phyloP scores from a whole-genome alignment of 2,888 invertebrate genomes.

The Tinea trinotella region DNA sequence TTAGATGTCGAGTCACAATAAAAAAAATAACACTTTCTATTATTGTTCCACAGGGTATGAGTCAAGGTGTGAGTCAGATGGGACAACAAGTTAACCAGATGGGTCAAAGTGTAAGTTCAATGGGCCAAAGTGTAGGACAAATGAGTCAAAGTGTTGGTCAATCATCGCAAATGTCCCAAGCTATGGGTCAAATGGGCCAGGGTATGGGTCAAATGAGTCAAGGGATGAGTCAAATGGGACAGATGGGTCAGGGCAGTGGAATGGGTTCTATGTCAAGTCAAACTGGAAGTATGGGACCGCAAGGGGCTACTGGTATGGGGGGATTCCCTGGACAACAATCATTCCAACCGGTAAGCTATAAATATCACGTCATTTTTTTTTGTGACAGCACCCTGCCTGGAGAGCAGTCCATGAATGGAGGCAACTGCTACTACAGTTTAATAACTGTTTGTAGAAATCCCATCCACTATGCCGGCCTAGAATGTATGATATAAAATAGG shows the following conservation, averaged over 20 bases:
- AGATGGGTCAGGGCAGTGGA: constrained; percentile 60
- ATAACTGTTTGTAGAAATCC: too few species aligned
- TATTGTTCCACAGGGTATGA: constrained; percentile 54
- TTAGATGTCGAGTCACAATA: too few species aligned
- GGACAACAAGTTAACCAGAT: constrained; percentile 64
- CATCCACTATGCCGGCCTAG: too few species aligned
- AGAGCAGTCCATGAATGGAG: too few species aligned
- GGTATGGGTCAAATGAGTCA: constrained; percentile 64
- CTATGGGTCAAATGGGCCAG: constrained; percentile 60
- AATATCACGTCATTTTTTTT: not conserved
- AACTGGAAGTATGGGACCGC: constrained; percentile 61
- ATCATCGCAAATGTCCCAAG: constrained; percentile 54
- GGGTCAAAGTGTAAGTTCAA: constrained; percentile 56
- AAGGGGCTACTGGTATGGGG: constrained; percentile 60
- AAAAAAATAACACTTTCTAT: too few species aligned
- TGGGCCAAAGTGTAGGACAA: constrained; percentile 59
- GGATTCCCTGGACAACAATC: constrained; percentile 69
- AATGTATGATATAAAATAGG: too few species aligned
- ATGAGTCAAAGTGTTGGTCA: constrained; percentile 66
- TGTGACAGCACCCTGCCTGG: not conserved
- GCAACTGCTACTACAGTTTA: too few species aligned
- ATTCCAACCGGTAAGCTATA: constrained; percentile 63
- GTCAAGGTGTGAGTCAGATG: constrained; percentile 64
- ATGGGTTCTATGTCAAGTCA: constrained; percentile 67
- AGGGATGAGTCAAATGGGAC: constrained; percentile 69